Conservation (phyloP, 2,888 invertebrate species). For the Arge pagana region DNA sequence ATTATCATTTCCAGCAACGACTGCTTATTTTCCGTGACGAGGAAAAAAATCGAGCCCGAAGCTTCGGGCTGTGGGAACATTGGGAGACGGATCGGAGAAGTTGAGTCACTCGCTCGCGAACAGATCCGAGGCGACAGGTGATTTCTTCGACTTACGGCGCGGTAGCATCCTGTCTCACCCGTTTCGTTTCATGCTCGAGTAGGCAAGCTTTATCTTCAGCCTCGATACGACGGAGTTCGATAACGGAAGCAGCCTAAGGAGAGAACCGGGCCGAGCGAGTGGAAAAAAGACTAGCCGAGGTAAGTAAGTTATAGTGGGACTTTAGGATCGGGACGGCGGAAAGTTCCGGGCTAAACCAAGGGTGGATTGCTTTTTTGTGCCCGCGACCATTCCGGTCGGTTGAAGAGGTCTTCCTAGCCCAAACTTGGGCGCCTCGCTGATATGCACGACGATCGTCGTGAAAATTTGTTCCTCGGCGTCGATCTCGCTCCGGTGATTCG, state of each 20-base stretch:
- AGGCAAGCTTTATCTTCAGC: conserved; percentile 11
- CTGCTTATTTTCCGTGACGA: too few species aligned
- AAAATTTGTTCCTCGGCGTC: too few species aligned
- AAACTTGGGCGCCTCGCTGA: conserved; percentile 12
- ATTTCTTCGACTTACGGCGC: conserved; percentile 3
- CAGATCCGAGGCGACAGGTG: neutral
- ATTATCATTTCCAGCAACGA: too few species aligned
- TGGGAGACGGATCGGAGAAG: too few species aligned
- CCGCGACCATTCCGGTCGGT: conserved; percentile 19
- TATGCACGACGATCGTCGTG: conserved; percentile 16
- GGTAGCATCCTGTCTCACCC: conserved; percentile 10
- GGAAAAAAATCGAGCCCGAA: too few species aligned
- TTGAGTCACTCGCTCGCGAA: too few species aligned
- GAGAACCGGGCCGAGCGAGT: neutral
- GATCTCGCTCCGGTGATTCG: too few species aligned
- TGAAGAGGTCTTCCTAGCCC: conserved; percentile 18
- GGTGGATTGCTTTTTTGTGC: conserved; percentile 26
- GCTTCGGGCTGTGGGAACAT: too few species aligned
- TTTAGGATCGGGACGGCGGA: conserved; percentile 23
- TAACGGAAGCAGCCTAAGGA: conserved; percentile 1
- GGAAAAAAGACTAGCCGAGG: conserved; percentile 10
- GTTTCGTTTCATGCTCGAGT: conserved; percentile 21
- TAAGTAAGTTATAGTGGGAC: conserved; percentile 26
- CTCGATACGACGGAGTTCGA: conserved; percentile 20
- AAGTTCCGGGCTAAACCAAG: conserved; percentile 25